phyloP scores from a whole-genome alignment of 2,113 vertebrate genomes.

The Lophotis ruficrista region DNA sequence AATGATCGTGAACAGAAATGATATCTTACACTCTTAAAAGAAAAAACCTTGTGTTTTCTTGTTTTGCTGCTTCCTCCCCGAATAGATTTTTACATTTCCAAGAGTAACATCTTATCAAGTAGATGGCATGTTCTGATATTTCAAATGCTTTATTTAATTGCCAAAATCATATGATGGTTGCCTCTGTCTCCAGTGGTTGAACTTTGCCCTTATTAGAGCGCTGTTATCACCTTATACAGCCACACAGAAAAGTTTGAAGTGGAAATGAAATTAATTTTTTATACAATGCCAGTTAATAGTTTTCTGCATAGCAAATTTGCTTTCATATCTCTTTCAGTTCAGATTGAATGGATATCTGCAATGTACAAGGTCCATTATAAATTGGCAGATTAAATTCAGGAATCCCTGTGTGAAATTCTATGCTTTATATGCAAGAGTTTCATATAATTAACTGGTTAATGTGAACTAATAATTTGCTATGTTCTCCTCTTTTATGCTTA shows the following conservation, averaged over 20 bases:
- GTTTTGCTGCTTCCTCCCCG: neutral
- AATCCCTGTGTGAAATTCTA: neutral
- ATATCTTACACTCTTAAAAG: neutral
- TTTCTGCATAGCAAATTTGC: neutral
- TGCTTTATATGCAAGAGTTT: neutral
- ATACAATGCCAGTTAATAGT: neutral
- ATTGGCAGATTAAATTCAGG: neutral
- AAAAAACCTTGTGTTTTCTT: neutral
- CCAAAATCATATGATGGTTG: neutral
- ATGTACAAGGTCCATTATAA: neutral
- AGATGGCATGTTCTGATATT: slow-evolving; percentile 12
- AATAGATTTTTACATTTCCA: neutral
- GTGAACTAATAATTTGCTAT: neutral
- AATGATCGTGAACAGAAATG: neutral
- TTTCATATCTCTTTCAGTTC: neutral
- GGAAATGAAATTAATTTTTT: neutral
- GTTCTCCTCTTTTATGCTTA: neutral
- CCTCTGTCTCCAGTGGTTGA: neutral
- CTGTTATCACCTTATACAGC: neutral
- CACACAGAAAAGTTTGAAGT: neutral
- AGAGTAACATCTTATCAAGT: neutral
- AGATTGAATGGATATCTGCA: neutral
- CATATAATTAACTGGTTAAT: neutral
- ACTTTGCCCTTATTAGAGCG: neutral
- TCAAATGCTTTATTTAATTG: neutral